A percentile compares a stretch with the other conserved stretches of the same genome.
These are phyloP conservation scores for Chironomus tentans DNA, from an alignment of 2,888 invertebrate genomes.

Conservation along the genomic window DNA sequence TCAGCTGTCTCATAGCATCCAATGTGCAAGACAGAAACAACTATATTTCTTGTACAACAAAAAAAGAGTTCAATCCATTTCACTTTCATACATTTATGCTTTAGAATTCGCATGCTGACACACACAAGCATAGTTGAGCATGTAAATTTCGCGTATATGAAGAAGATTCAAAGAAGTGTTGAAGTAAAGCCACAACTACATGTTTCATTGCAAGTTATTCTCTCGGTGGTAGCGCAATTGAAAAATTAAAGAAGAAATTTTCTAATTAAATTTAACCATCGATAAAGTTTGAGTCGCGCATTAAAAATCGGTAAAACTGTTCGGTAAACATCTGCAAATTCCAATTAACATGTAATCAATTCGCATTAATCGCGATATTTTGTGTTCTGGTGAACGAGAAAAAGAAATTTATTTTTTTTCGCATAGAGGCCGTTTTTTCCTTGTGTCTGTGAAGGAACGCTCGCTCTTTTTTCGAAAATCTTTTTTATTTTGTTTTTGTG, in stretches of 20 bases:
- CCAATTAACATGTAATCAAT: neutral
- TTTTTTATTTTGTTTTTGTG: neutral
- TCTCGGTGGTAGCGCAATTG: constrained; percentile 3
- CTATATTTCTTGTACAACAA: neutral
- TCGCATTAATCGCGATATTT: neutral
- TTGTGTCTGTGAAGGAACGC: neutral
- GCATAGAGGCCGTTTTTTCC: neutral
- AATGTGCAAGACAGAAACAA: neutral
- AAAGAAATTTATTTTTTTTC: neutral
- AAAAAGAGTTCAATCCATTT: neutral
- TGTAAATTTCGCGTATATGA: neutral
- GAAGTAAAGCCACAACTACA: too few relatives aligned
- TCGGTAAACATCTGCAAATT: neutral
- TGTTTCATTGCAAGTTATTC: neutral
- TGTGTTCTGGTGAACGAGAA: neutral
- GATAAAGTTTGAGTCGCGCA: neutral
- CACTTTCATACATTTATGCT: neutral
- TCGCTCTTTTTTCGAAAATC: neutral
- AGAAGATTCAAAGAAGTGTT: neutral
- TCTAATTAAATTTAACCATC: constrained; percentile 10
- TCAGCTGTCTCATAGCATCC: neutral
- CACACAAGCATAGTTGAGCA: neutral
- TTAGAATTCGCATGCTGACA: neutral
- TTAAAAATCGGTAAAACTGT: neutral
- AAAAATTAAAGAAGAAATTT: neutral